Evolutionary conservation across 2,888 invertebrate genomes (phyloP).

Genomic region (Tetanocera ferruginea): DNA sequence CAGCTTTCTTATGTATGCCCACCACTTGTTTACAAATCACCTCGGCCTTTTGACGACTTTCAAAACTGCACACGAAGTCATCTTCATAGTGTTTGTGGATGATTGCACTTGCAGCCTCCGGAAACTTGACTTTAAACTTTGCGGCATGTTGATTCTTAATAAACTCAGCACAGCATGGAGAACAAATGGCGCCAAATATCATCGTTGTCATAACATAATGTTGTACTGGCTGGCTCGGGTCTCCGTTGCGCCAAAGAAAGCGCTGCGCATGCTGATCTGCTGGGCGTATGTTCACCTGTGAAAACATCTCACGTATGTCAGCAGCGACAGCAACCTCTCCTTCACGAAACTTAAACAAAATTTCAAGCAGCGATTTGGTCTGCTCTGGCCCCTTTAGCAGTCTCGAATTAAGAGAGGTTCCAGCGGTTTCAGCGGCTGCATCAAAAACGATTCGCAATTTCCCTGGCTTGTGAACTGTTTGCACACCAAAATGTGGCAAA

Average conservation of each 20-base stretch:
- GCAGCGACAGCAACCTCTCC: background rate
- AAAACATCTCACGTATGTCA: conserved; percentile 44
- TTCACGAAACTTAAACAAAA: conserved; percentile 22
- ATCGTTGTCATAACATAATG: conserved; percentile 47
- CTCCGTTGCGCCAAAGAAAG: conserved; percentile 47
- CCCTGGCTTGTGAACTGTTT: conserved; percentile 46
- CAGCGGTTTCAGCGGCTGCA: conserved; percentile 54
- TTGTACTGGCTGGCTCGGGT: conserved; percentile 38
- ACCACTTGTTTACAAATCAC: conserved; percentile 27
- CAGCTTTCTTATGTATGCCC: conserved; percentile 19
- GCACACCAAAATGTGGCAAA: conserved; percentile 54
- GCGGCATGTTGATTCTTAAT: conserved; percentile 41
- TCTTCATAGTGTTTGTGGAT: conserved; percentile 34
- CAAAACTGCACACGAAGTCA: conserved; percentile 40
- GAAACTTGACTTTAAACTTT: conserved; percentile 11
- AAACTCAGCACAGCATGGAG: conserved; percentile 35
- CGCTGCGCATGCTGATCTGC: conserved; percentile 14
- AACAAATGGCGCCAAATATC: conserved; percentile 46
- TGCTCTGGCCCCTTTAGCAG: too few species aligned
- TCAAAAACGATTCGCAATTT: conserved; percentile 57
- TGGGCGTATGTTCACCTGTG: too few species aligned
- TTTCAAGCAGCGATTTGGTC: conserved; percentile 22
- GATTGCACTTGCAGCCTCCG: conserved; percentile 31
- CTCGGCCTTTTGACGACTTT: conserved; percentile 14
- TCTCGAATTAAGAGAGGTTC: conserved; percentile 51